Percentiles rank a stretch among this genome's conserved stretches.
These are phyloP conservation scores for Sphaerodactylus townsendi DNA, from an alignment of 2,113 vertebrate genomes.

Conservation along the genomic window DNA sequence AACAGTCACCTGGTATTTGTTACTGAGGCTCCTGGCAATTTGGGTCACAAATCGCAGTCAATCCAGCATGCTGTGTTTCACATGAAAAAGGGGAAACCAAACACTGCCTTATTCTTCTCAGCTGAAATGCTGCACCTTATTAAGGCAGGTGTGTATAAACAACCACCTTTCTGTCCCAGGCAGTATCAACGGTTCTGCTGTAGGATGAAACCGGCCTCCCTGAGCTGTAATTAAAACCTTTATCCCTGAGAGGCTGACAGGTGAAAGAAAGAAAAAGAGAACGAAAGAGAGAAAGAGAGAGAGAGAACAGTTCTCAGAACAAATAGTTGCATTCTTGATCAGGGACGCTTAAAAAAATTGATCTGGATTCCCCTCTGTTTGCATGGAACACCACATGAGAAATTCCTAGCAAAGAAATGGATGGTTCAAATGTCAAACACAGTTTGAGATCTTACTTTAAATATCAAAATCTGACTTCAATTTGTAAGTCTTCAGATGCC, in stretches of 20 bases:
- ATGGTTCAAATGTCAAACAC: not conserved
- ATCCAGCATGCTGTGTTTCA: slow-evolving; percentile 65
- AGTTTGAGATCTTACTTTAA: no score
- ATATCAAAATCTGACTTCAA: no score
- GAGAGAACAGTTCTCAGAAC: slow-evolving; percentile 58
- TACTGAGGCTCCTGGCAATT: slow-evolving; percentile 50
- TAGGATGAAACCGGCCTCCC: slow-evolving; percentile 63
- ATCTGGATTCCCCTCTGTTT: slow-evolving; percentile 61
- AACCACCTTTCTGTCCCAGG: slow-evolving; percentile 54
- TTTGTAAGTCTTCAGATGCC: no score
- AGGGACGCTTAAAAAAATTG: slow-evolving; percentile 63
- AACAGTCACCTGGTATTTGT: slow-evolving; percentile 36
- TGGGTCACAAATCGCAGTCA: slow-evolving; percentile 61
- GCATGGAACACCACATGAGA: slow-evolving; percentile 47
- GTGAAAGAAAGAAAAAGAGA: slow-evolving; percentile 64
- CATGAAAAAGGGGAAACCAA: slow-evolving; percentile 59
- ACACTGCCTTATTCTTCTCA: slow-evolving; percentile 68
- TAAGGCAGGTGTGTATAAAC: slow-evolving; percentile 76
- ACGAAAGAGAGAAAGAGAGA: slow-evolving; percentile 50
- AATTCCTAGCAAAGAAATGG: slow-evolving; percentile 42
- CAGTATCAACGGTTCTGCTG: slow-evolving; percentile 67
- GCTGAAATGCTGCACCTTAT: slow-evolving; percentile 68
- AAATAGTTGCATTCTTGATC: slow-evolving; percentile 76
- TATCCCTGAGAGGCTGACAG: slow-evolving; percentile 69
- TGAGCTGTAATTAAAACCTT: slow-evolving; percentile 85